Evolutionary conservation across 2,113 vertebrate species (phyloP).

Genomic region (Cryptoleucopteryx plumbea): DNA sequence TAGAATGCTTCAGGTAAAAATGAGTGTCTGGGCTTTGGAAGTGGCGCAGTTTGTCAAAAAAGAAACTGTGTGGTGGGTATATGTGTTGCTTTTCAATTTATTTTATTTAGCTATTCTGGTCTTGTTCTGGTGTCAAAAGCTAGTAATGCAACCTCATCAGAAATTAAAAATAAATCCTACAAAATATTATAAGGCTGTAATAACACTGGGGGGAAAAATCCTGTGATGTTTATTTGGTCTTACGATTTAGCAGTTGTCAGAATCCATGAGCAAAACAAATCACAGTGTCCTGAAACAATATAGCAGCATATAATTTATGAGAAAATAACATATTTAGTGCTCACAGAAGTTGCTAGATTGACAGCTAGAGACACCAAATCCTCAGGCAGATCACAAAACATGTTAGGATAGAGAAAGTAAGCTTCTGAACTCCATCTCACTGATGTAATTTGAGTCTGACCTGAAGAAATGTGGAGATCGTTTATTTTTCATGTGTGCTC

Average conservation of each 20-base stretch:
- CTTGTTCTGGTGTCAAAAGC: neutral
- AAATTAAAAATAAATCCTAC: neutral
- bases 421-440: neutral
- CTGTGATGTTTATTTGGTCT: neutral
- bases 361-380: neutral
- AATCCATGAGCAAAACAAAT: constrained; percentile 18
- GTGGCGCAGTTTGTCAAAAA: neutral
- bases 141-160: neutral
- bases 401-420: neutral
- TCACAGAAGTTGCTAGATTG: neutral
- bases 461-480: neutral
- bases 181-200: neutral
- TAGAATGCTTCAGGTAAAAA: neutral
- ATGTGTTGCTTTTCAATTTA: neutral
- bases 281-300: neutral
- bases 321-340: neutral
- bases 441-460: neutral
- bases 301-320: neutral
- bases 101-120: neutral
- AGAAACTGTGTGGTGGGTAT: neutral
- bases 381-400: neutral
- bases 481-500: neutral
- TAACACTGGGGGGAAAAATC: neutral
- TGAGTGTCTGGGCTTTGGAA: neutral
- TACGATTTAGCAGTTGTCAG: neutral